These are phyloP conservation scores for Lepidochitona cinerea DNA, from an alignment of 2,888 invertebrate species.

Conservation along the genomic window DNA sequence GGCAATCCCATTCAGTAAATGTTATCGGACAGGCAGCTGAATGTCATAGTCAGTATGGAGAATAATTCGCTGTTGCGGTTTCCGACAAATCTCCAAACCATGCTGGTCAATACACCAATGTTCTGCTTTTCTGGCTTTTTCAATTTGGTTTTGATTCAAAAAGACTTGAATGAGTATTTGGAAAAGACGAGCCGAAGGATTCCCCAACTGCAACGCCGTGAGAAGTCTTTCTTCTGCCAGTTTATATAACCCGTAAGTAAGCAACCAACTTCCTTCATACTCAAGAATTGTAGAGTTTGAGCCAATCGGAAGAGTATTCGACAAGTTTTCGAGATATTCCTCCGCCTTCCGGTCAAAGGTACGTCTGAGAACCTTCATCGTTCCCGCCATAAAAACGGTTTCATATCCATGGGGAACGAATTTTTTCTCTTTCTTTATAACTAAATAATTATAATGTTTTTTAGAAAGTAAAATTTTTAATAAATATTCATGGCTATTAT, in stretches of 20 bases:
- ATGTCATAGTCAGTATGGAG: conserved; percentile 4
- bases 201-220: conserved; percentile 26
- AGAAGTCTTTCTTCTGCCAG: conserved; percentile 39
- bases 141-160: background rate
- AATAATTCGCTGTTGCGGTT: conserved; percentile 1
- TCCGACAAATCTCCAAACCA: background rate
- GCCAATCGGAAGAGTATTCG: conserved; percentile 33
- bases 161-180: conserved; percentile 13
- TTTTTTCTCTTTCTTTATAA: conserved; percentile 30
- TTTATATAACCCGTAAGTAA: conserved; percentile 38
- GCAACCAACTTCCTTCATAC: conserved; percentile 52
- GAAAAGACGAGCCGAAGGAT: conserved; percentile 11
- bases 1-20: too few relatives aligned
- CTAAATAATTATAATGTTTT: conserved; percentile 50
- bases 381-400: conserved; percentile 45
- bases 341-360: conserved; percentile 22
- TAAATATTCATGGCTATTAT: conserved; percentile 42
- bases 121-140: conserved; percentile 5
- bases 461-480: conserved; percentile 41
- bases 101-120: conserved; percentile 5
- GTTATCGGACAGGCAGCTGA: background rate
- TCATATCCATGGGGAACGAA: conserved; percentile 41
- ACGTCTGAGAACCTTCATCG: conserved; percentile 46
- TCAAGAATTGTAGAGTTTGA: conserved; percentile 50
- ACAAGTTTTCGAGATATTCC: conserved; percentile 22